Base-by-base conservation (phyloP, 2,797 vertebrate genomes). In the Sebastes minor region DNA sequence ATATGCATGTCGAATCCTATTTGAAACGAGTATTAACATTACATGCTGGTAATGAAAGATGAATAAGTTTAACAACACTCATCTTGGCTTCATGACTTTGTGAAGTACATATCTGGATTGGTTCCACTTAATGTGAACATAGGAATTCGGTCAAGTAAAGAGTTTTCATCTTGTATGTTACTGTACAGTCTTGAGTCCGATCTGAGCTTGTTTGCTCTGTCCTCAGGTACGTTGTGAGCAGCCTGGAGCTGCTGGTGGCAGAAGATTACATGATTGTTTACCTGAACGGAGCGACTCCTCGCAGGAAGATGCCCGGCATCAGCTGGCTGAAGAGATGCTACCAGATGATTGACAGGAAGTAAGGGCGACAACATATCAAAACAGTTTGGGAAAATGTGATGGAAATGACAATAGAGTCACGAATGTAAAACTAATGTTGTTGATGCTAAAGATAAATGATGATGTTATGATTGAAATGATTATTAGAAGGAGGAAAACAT, bases 181-280 rank as follows among this genome's bases (percentile, higher is more conserved):
- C 16, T 35, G 22, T 8, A 13, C 52, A 25, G 38, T 38, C 23
- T 10, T n/a, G 56, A 38, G 42, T 57, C 28, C 2, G 11, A 14
- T 52, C 10, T 23, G 23, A 64, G 38, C 1, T 56, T 78, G 30
- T 80, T 53, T 42, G 42, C 68, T 86, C 14, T 73, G 14, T 69
- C n/a, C 9, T 35, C 93, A 99, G 98, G 27, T 99, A 99, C 0
- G 97, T 99, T 38, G 97, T 99, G 88, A 99, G 98, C 81, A 99
- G 98, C 81, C 86, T 99, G 92, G 98, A 99, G 89, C 94, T 98
- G 75, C 95, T 99, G 57, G 98, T 99, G 68, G 98, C 98, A 0
- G 98, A 99, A 87, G 98, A 99, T 81, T 99, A 99, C 56, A 99
- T 99, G 98, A 99, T 99, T 0, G 95, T 99, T 71, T 99, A 99